phyloP scores from a whole-genome alignment of 2,797 vertebrate species.

The Sebastes matsubarae region DNA sequence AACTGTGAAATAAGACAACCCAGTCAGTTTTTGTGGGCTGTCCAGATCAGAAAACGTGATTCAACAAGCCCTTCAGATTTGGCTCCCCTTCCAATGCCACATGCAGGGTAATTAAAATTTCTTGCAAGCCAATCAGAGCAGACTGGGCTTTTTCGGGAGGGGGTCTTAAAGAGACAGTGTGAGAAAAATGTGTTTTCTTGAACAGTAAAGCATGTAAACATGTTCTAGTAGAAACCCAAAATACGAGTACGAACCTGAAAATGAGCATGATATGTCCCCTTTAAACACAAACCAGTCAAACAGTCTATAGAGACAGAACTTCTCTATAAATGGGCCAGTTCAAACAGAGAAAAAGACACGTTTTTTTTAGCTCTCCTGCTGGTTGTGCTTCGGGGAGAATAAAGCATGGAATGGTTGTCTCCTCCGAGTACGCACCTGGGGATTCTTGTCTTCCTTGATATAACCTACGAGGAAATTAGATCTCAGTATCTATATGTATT shows the following conservation, averaged over 20 bases:
- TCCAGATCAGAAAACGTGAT: neutral
- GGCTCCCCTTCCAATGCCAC: too few relatives aligned
- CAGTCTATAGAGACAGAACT: neutral
- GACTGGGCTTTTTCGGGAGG: too few relatives aligned
- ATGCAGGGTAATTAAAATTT: too few relatives aligned
- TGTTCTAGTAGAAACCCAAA: too few relatives aligned
- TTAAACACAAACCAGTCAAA: neutral
- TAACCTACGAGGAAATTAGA: slow-evolving; percentile 83
- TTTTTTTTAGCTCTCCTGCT: slow-evolving; percentile 80
- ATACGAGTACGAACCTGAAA: too few relatives aligned
- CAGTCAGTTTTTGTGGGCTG: neutral
- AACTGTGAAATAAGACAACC: neutral
- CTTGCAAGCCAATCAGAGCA: too few relatives aligned
- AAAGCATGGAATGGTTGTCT: slow-evolving; percentile 88
- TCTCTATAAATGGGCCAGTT: neutral
- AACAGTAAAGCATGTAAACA: too few relatives aligned
- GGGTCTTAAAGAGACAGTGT: too few relatives aligned
- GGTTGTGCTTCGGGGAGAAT: slow-evolving; percentile 90
- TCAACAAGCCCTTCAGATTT: too few relatives aligned
- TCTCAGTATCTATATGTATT: neutral
- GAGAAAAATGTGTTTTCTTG: too few relatives aligned
- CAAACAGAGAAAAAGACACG: neutral
- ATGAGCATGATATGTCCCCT: too few relatives aligned
- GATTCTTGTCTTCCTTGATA: slow-evolving; percentile 89
- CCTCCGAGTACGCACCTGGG: slow-evolving; percentile 86